Conservation (phyloP, 1,140 invertebrate species). For the Brachionus manjavacas region DNA sequence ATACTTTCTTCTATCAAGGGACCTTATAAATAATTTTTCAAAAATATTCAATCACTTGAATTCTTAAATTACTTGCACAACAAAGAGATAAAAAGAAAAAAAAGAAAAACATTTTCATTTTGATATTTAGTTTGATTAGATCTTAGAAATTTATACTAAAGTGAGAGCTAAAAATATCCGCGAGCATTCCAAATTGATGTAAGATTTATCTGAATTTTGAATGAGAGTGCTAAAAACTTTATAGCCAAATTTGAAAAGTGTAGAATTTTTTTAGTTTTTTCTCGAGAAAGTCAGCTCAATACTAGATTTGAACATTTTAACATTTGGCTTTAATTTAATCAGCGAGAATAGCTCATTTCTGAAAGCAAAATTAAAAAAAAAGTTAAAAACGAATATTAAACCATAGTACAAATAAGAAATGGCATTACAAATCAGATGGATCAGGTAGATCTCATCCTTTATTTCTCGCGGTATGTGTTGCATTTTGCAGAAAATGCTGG, state of each 20-base stretch:
- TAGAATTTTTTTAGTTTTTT: background rate
- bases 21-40: no score
- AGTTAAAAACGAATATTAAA: background rate
- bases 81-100: background rate
- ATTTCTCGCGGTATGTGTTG: background rate
- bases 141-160: background rate
- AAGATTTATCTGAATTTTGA: background rate
- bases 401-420: background rate
- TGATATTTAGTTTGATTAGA: background rate
- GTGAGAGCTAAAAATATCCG: background rate
- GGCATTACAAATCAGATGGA: background rate
- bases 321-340: background rate
- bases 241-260: background rate
- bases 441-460: background rate
- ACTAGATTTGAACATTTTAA: background rate
- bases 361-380: slow-evolving; percentile 11
- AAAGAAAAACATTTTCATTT: background rate
- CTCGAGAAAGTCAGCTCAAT: background rate
- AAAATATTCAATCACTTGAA: no score
- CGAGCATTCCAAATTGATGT: no score
- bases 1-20: background rate
- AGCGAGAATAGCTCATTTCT: background rate
- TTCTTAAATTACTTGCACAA: background rate
- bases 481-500: background rate
- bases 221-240: background rate